phyloP scores from a whole-genome alignment of 1,140 invertebrate genomes.

The Saccostrea cuccullata region DNA sequence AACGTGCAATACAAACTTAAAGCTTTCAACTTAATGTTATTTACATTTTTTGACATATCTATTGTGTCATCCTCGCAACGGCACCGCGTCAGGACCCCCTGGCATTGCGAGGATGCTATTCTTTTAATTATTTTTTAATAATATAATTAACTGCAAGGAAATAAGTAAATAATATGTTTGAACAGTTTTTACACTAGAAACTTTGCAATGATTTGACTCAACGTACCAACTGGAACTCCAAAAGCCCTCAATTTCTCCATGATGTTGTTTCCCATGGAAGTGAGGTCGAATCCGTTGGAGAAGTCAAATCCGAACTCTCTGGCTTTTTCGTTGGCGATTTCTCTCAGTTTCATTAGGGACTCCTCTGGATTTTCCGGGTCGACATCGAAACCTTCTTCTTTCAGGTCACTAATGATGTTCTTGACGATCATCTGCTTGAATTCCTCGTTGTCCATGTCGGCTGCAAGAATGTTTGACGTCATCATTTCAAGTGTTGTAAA shows the following conservation, averaged over 20 bases:
- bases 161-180: too few species aligned
- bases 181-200: background rate
- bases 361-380: slow-evolving; percentile 39
- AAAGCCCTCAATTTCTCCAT: slow-evolving; percentile 28
- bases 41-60: too few species aligned
- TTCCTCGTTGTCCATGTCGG: background rate
- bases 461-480: background rate
- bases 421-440: slow-evolving; percentile 29
- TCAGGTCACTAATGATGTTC: slow-evolving; percentile 1
- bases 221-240: slow-evolving; percentile 35
- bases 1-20: background rate
- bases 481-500: background rate
- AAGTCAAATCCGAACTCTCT: slow-evolving; percentile 31
- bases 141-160: too few species aligned
- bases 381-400: background rate
- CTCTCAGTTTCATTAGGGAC: slow-evolving; percentile 28
- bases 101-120: too few species aligned
- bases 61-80: too few species aligned
- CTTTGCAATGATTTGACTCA: background rate
- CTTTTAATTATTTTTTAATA: too few species aligned
- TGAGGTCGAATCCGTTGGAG: background rate
- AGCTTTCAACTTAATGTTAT: too few species aligned
- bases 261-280: background rate
- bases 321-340: slow-evolving; percentile 36
- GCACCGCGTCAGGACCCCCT: too few species aligned